These are phyloP conservation scores for Albula glossodonta DNA, from an alignment of 2,113 vertebrate genomes.

Conservation along the genomic window DNA sequence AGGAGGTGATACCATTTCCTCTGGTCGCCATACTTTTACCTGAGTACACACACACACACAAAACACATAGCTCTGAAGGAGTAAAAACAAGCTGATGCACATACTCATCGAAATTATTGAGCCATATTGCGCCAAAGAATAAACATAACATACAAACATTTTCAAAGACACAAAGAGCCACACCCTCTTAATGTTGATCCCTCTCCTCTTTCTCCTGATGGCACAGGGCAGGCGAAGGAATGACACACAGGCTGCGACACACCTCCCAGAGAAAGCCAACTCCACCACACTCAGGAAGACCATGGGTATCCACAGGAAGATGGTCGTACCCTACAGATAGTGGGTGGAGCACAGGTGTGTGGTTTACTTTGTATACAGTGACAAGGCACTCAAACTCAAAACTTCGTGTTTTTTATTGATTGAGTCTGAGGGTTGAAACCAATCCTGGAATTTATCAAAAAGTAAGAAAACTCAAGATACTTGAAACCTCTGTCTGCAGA, in stretches of 20 bases:
- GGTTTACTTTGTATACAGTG: no score
- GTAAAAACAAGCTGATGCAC: background rate
- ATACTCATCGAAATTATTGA: background rate
- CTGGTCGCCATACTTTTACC: slow-evolving; percentile 46
- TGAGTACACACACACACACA: slow-evolving; percentile 34
- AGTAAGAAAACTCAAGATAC: no score
- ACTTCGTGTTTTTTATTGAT: no score
- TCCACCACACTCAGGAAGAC: slow-evolving; percentile 71
- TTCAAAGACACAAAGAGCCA: slow-evolving; percentile 4
- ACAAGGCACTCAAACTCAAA: no score
- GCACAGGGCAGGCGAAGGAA: slow-evolving; percentile 69
- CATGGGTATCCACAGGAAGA: slow-evolving; percentile 83
- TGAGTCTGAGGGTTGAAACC: no score
- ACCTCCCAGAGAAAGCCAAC: slow-evolving; percentile 70
- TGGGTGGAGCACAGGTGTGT: background rate
- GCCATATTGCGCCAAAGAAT: background rate
- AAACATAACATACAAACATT: background rate
- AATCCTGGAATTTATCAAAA: no score
- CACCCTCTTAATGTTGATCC: slow-evolving; percentile 23
- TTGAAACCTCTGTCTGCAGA: no score
- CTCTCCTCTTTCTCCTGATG: slow-evolving; percentile 39
- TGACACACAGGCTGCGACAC: slow-evolving; percentile 59
- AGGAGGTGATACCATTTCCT: slow-evolving; percentile 30
- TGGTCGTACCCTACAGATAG: slow-evolving; percentile 76
- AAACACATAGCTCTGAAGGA: background rate